phyloP scores from a whole-genome alignment of 2,113 vertebrate genomes.

The Megalops atlanticus region DNA sequence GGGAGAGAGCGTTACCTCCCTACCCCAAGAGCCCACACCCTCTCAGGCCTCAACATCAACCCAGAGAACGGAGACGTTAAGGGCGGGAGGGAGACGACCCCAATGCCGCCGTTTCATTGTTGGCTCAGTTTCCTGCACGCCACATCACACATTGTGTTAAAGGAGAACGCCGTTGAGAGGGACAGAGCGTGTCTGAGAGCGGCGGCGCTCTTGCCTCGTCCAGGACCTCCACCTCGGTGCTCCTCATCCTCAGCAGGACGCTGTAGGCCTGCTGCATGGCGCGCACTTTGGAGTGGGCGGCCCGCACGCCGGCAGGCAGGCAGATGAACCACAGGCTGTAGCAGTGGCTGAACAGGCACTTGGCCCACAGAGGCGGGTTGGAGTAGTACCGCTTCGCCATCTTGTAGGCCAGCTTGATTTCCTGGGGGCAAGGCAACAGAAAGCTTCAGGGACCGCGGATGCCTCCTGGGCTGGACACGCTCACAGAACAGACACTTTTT shows the following conservation, averaged over 20 bases:
- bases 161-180: neutral
- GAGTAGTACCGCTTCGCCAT: constrained; percentile 85
- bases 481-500: neutral
- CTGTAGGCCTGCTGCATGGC: constrained; percentile 92
- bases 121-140: no score
- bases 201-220: constrained; percentile 80
- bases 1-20: constrained; percentile 8
- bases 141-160: constrained; percentile 2
- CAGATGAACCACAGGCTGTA: constrained; percentile 98
- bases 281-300: constrained; percentile 82
- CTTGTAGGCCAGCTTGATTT: constrained; percentile 93
- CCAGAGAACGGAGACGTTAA: neutral
- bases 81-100: no score
- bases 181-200: neutral
- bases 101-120: neutral
- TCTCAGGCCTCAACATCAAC: neutral
- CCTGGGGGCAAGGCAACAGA: constrained; percentile 66
- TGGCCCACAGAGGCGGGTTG: constrained; percentile 87
- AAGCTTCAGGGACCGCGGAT: neutral
- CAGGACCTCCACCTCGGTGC: constrained; percentile 86
- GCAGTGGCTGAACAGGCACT: constrained; percentile 93
- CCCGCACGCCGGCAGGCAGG: constrained; percentile 83
- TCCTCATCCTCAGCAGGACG: constrained; percentile 90
- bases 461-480: neutral
- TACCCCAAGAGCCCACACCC: neutral